These are phyloP conservation scores for Meda fulgida DNA, from an alignment of 2,797 vertebrate species.

Conservation along the genomic window DNA sequence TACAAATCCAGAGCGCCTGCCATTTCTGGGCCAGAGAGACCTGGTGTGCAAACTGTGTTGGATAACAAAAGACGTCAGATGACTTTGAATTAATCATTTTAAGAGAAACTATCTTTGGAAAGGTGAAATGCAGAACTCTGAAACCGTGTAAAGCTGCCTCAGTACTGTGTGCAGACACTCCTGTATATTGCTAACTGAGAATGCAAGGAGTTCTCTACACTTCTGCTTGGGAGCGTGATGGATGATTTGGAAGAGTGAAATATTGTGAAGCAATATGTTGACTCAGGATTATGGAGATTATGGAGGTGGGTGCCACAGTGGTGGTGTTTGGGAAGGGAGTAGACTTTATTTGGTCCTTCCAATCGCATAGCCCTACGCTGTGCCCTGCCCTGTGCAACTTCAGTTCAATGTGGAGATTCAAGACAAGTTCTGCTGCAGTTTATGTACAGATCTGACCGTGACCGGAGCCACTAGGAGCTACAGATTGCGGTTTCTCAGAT, in stretches of 20 bases:
- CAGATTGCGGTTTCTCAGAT: conserved; percentile 49
- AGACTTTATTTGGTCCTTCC: conserved; percentile 51
- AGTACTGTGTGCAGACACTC: conserved; percentile 55
- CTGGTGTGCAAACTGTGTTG: conserved; percentile 51
- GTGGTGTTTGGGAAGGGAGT: conserved; percentile 49
- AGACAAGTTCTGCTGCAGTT: conserved; percentile 57
- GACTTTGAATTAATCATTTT: conserved; percentile 55
- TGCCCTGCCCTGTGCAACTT: conserved; percentile 55
- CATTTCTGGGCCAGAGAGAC: conserved; percentile 58
- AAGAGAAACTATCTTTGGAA: conserved; percentile 55
- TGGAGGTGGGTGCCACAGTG: conserved; percentile 33
- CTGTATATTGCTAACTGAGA: conserved; percentile 53
- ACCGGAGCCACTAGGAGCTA: conserved; percentile 53
- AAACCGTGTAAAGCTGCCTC: conserved; percentile 53
- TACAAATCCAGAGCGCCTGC: conserved; percentile 56
- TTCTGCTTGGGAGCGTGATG: conserved; percentile 48
- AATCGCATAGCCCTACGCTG: conserved; percentile 8
- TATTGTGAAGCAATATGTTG: conserved; percentile 65
- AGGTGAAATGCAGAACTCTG: conserved; percentile 51
- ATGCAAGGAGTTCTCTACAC: conserved; percentile 53
- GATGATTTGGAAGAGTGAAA: conserved; percentile 54
- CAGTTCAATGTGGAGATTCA: conserved; percentile 54
- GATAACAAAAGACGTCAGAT: conserved; percentile 45
- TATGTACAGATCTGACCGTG: conserved; percentile 59
- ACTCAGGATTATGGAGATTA: conserved; percentile 65